These are phyloP conservation scores for Melanogrammus aeglefinus DNA, from an alignment of 2,797 vertebrate genomes.

Conservation along the genomic window DNA sequence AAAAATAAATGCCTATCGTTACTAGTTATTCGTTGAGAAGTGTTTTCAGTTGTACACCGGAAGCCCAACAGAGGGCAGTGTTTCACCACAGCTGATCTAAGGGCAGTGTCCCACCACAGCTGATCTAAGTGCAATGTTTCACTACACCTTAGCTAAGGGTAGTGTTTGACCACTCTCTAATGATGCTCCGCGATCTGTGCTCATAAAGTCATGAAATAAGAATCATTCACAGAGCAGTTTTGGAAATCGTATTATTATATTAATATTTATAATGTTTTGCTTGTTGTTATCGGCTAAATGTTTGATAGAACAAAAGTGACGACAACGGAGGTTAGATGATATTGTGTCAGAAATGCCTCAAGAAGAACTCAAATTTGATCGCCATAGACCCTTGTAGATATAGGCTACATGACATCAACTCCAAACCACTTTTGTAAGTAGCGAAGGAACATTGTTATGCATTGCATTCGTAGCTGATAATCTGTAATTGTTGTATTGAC, in stretches of 20 bases:
- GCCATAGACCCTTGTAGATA: no score
- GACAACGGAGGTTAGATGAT: no score
- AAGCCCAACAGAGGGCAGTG: slow-evolving; percentile 65
- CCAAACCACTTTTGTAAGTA: no score
- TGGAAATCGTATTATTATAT: background rate
- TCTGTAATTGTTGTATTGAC: background rate
- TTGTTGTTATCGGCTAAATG: background rate
- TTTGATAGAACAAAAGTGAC: background rate
- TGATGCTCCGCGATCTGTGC: background rate
- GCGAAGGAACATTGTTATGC: background rate
- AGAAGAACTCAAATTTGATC: no score
- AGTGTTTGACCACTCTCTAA: background rate
- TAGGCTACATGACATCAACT: no score
- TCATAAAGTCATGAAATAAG: background rate
- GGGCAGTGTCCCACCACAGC: slow-evolving; percentile 36
- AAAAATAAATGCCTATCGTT: background rate
- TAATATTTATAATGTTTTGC: background rate
- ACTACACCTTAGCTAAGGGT: no score
- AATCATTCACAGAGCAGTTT: background rate
- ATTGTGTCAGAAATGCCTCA: no score
- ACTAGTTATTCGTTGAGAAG: background rate
- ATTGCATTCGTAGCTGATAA: background rate
- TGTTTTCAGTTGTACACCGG: background rate
- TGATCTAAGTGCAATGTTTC: no score
- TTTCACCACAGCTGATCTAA: slow-evolving; percentile 29